Evolutionary conservation across 2,113 vertebrate species (phyloP).

Genomic region (Motacilla tschutschensis): DNA sequence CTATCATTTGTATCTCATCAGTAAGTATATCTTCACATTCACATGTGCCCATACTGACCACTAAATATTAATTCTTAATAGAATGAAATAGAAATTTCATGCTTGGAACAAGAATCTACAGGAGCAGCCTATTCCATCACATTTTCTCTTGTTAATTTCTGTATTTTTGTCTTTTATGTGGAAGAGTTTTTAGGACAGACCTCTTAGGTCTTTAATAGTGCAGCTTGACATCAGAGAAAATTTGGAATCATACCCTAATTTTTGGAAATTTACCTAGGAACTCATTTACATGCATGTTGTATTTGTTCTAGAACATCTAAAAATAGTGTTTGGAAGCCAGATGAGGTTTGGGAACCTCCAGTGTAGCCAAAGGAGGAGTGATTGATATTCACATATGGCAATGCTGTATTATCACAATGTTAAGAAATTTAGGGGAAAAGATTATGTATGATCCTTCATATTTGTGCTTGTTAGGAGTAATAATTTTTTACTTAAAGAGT

Average conservation of each 20-base stretch:
- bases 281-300: not conserved
- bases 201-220: not conserved
- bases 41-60: not conserved
- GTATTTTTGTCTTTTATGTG: not conserved
- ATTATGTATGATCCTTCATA: not conserved
- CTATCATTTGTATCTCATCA: not conserved
- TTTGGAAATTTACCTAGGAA: not conserved
- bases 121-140: not conserved
- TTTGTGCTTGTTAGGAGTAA: not conserved
- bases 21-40: not conserved
- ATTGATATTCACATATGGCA: not conserved
- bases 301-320: not conserved
- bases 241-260: not conserved
- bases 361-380: not conserved
- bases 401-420: not conserved
- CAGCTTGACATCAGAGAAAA: not conserved
- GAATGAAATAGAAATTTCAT: not conserved
- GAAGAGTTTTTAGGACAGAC: not conserved
- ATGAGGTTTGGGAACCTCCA: not conserved
- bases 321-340: not conserved
- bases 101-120: not conserved
- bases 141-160: not conserved
- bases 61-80: not conserved
- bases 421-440: not conserved
- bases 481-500: not conserved